phyloP scores from a whole-genome alignment of 2,888 invertebrate species.

The Thelaira solivaga region DNA sequence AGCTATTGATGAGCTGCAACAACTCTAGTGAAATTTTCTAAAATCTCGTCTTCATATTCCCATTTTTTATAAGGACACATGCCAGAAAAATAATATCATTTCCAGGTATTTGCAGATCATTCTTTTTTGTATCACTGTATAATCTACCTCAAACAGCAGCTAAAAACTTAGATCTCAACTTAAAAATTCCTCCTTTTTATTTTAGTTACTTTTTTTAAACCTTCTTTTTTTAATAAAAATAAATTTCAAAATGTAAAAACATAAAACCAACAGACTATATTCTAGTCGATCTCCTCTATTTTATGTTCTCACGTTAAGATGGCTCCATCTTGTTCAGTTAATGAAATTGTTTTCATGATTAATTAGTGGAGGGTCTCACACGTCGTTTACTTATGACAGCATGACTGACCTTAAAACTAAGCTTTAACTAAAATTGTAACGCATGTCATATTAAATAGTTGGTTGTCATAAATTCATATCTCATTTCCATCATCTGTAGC shows the following conservation, averaged over 20 bases:
- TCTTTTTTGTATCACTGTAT: too few relatives aligned
- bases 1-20: too few relatives aligned
- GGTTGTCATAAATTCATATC: conserved; percentile 5
- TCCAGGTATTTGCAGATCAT: too few relatives aligned
- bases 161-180: too few relatives aligned
- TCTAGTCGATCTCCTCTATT: background rate
- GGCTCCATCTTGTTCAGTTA: background rate
- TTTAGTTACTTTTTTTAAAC: background rate
- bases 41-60: too few relatives aligned
- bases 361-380: conserved; percentile 10
- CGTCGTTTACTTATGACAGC: conserved; percentile 11
- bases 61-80: too few relatives aligned
- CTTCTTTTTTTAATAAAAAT: background rate
- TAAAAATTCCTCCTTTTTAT: too few relatives aligned
- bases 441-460: conserved; percentile 11
- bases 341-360: background rate
- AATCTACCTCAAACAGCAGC: too few relatives aligned
- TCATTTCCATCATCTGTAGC: background rate
- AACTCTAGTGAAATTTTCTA: too few relatives aligned
- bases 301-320: background rate
- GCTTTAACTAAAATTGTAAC: conserved; percentile 7
- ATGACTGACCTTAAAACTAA: conserved; percentile 36
- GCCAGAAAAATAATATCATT: too few relatives aligned
- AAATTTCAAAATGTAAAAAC: too few relatives aligned
- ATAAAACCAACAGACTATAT: background rate